Conservation (phyloP, 2,797 vertebrate species). For the Zonotrichia albicollis region DNA sequence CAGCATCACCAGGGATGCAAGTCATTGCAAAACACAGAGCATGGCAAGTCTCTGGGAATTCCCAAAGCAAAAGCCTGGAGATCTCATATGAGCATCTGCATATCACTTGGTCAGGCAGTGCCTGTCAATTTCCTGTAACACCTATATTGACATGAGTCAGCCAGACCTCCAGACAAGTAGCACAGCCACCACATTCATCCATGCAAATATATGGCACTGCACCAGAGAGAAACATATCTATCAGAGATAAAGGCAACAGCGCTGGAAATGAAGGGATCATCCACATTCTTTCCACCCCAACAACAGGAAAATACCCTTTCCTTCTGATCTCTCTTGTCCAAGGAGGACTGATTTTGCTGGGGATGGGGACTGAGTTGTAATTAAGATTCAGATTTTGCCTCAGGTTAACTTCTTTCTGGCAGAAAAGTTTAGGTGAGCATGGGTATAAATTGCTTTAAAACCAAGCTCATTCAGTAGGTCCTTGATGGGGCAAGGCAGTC, state of each 20-base stretch:
- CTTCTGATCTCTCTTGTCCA: neutral
- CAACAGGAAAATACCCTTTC: neutral
- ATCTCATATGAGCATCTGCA: neutral
- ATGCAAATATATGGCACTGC: neutral
- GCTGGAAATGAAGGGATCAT: neutral
- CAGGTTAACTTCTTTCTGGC: neutral
- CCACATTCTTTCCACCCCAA: neutral
- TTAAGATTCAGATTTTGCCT: neutral
- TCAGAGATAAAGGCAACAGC: neutral
- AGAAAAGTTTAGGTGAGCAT: neutral
- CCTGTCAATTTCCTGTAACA: neutral
- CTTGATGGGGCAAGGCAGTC: neutral
- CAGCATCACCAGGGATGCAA: neutral
- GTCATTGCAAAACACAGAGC: neutral
- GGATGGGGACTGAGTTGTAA: neutral
- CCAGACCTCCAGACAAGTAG: neutral
- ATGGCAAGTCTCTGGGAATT: neutral
- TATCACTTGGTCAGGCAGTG: neutral
- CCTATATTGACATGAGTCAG: neutral
- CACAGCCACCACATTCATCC: neutral
- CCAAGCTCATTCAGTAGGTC: neutral
- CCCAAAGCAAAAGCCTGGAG: neutral
- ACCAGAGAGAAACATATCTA: neutral
- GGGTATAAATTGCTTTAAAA: neutral
- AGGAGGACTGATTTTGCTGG: neutral